Base-by-base conservation (phyloP, 2,888 invertebrate species). In the Thyatira batis region DNA sequence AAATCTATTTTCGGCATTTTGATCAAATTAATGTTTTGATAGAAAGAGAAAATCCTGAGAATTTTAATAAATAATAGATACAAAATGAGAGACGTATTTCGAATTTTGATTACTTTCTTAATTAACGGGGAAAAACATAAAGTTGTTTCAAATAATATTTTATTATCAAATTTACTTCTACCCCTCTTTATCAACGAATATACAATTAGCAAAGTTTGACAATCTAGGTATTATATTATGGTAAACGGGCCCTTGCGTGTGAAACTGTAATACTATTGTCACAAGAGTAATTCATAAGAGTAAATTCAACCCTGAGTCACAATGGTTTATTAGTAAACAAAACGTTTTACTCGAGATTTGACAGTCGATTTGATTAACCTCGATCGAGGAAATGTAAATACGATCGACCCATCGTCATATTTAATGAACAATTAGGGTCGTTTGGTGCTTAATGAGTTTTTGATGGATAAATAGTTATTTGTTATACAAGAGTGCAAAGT, bases 381-480 rank as follows among this genome's bases (percentile, higher is more conserved):
- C 17, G n/a, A 39, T 39, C n/a, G 48, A 49, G 56, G 67, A 65
- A 58, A 51, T 51, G 55, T 63, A 20, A 56, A 53, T 58, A 65
- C 60, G 55, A 61, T 52, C 49, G 53, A 39, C 17, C 50, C 46
- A 23, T 55, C 60, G 51, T 63, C 65, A 50, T 49, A 51, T 39
- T 39, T 69, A 11, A 39, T 57, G 23, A 45, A 54, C 58, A 65
- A 71, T 69, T 60, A 69, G 60, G 65, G 49, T 1, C 49, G 55
- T n/a, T 50, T 44, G 39, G 28, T 21, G 39, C 54, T 57, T 68
- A 56, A 68, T 68, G 60, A 50, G 8, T 60, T 57, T 66, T 51
- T 67, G 58, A 66, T 67, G 50, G 48, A 51, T 9, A 51, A n/a
- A n/a, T n/a, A n/a, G n/a, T n/a, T n/a, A n/a, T n/a, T n/a, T n/a